Percentiles rank a stretch among this genome's conserved stretches.
Conservation (phyloP, 1,140 invertebrate species). For the Drosophila repleta region DNA sequence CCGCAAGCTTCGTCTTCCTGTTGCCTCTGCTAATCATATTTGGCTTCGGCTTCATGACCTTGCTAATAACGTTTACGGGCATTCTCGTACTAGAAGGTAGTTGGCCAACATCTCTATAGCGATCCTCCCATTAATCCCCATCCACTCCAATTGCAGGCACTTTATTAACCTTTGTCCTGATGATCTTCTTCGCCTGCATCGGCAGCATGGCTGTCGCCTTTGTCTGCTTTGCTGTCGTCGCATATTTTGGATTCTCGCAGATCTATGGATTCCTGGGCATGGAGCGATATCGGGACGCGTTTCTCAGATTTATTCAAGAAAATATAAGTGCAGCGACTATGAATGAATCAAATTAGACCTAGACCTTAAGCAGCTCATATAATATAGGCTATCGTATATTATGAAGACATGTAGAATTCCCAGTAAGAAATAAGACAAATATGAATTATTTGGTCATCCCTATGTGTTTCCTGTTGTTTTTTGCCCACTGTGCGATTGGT, state of each 20-base stretch:
- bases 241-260: constrained; percentile 72
- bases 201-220: constrained; percentile 61
- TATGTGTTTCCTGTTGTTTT: not conserved
- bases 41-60: constrained; percentile 68
- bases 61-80: constrained; percentile 77
- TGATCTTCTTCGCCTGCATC: constrained; percentile 69
- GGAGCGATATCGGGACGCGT: constrained; percentile 25
- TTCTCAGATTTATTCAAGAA: constrained; percentile 38
- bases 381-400: not conserved
- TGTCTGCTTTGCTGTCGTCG: constrained; percentile 54
- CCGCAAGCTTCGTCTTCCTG: constrained; percentile 56
- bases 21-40: constrained; percentile 72
- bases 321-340: not conserved
- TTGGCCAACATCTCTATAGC: not conserved
- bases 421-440: constrained; percentile 24
- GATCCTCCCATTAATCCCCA: not conserved
- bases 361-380: not conserved
- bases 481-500: not conserved
- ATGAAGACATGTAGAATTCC: constrained; percentile 4
- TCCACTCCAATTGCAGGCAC: constrained; percentile 52
- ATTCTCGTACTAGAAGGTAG: constrained; percentile 78
- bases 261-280: constrained; percentile 53
- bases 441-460: constrained; percentile 2
- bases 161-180: constrained; percentile 65
- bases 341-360: not conserved